Percentiles rank a stretch among this genome's conserved stretches.
Evolutionary conservation across 2,113 vertebrate species (phyloP).

Genomic region (Calidris pugnax): DNA sequence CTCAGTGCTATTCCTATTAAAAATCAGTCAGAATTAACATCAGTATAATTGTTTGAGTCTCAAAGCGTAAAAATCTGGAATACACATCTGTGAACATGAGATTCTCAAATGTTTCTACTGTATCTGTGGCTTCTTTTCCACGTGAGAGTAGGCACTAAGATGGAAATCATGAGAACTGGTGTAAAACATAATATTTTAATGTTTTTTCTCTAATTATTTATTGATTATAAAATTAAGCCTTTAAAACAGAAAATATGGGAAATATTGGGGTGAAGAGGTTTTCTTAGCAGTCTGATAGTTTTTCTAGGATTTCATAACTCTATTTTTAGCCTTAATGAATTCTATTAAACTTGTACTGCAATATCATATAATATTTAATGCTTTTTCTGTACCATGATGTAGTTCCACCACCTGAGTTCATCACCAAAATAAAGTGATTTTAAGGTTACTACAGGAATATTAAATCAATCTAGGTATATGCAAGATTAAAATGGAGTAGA

Average conservation of each 20-base stretch:
- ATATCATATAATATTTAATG: slow-evolving; percentile 9
- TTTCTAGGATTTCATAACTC: neutral
- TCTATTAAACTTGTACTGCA: neutral
- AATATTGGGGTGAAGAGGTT: neutral
- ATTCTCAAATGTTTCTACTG: neutral
- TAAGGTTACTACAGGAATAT: neutral
- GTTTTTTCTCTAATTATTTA: neutral
- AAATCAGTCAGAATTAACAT: neutral
- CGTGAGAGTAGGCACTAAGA: neutral
- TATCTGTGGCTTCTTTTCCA: neutral
- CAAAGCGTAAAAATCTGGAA: neutral
- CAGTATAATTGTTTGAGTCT: rapidly evolving
- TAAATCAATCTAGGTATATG: neutral
- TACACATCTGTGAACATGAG: neutral
- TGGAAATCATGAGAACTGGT: neutral
- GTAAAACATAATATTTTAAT: neutral
- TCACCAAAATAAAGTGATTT: neutral
- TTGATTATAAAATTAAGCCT: neutral
- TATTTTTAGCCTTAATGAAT: slow-evolving; percentile 2
- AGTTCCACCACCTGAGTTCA: neutral
- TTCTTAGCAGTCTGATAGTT: neutral
- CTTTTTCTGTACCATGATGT: neutral
- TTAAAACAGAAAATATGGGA: neutral
- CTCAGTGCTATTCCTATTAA: neutral
- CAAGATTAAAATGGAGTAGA: neutral